Conservation (phyloP, 2,888 invertebrate species). For the Parnassius smintheus region DNA sequence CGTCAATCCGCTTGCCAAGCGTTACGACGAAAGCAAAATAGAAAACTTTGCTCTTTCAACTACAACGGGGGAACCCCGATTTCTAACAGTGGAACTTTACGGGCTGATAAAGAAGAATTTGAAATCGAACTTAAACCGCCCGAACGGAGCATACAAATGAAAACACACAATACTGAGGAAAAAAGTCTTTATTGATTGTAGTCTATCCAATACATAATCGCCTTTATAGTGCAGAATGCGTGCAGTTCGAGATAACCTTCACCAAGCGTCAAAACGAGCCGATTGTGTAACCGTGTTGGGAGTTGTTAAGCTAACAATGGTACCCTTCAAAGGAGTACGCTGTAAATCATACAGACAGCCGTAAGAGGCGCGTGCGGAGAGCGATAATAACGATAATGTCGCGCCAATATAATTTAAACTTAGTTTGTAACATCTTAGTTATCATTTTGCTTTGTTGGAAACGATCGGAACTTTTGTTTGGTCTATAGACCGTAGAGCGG, state of each 20-base stretch:
- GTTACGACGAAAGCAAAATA: no score
- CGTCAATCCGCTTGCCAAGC: no score
- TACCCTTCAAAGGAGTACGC: conserved; percentile 59
- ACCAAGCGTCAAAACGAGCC: conserved; percentile 57
- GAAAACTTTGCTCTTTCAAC: no score
- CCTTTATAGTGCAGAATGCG: conserved; percentile 28
- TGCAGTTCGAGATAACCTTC: conserved; percentile 58
- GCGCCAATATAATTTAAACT: conserved; percentile 38
- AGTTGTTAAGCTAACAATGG: conserved; percentile 67
- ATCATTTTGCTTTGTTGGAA: conserved; percentile 9
- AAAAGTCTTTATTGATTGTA: no score
- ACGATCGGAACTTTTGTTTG: conserved; percentile 18
- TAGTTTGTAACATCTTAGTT: conserved; percentile 6
- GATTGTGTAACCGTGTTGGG: conserved; percentile 60
- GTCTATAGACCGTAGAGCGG: conserved; percentile 41
- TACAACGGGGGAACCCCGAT: no score
- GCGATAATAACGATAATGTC: conserved; percentile 52
- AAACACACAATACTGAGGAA: no score
- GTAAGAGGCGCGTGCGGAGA: conserved; percentile 71
- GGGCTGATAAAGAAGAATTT: no score
- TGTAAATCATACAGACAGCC: conserved; percentile 71
- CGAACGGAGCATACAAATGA: no score
- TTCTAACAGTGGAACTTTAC: no score
- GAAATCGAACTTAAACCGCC: no score
- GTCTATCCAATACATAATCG: conserved; percentile 14